Conservation (phyloP, 2,113 vertebrate species). For the Bothrops jararaca region DNA sequence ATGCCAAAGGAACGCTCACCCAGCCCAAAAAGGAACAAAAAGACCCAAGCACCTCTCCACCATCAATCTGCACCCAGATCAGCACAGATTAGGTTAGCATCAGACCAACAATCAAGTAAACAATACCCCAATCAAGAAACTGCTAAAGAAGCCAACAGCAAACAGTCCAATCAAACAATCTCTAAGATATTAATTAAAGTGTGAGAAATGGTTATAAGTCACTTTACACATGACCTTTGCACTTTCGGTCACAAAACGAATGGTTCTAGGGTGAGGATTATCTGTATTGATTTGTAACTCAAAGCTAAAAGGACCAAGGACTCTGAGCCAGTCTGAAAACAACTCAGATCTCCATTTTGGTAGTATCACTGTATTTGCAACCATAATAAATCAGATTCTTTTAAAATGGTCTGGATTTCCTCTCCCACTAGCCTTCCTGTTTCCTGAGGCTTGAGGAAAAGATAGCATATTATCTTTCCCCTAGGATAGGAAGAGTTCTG, state of each 20-base stretch:
- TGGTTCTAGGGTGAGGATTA: background rate
- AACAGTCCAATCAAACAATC: too few species aligned
- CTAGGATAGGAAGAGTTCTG: background rate
- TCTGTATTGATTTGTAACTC: background rate
- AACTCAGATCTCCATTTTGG: background rate
- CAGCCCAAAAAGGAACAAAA: too few species aligned
- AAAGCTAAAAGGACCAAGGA: background rate
- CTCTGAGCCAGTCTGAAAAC: background rate
- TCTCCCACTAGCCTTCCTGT: background rate
- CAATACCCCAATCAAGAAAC: too few species aligned
- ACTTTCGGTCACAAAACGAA: background rate
- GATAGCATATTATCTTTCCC: background rate
- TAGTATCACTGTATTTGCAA: background rate
- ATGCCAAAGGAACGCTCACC: too few species aligned
- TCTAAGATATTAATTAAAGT: background rate
- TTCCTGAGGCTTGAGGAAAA: background rate
- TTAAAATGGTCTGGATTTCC: background rate
- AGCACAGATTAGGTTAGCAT: too few species aligned
- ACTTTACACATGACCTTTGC: background rate
- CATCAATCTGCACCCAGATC: too few species aligned
- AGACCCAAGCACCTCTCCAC: too few species aligned
- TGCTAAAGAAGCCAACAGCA: too few species aligned
- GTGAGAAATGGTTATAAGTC: background rate
- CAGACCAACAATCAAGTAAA: too few species aligned
- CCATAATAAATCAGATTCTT: background rate